Evolutionary conservation across 2,888 invertebrate species (phyloP).

Genomic region (Lasioglossum pauxillum): DNA sequence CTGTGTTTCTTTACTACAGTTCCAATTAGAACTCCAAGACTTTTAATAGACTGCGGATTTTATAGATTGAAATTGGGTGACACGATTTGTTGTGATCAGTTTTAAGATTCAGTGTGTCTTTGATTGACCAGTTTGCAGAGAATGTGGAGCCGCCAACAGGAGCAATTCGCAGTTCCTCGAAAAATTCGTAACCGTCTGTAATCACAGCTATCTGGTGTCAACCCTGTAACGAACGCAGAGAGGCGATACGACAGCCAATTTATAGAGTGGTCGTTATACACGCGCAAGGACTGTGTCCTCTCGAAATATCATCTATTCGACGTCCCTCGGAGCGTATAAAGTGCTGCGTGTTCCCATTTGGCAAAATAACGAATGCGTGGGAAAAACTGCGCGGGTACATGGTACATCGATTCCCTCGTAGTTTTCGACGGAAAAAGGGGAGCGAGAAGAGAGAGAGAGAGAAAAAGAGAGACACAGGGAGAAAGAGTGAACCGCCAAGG

Average conservation of each 20-base stretch:
- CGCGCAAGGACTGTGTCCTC: conserved; percentile 4
- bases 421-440: conserved; percentile 24
- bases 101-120: neutral
- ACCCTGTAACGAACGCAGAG: neutral
- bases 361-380: conserved; percentile 44
- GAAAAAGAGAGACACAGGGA: neutral
- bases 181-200: neutral
- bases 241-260: conserved; percentile 6
- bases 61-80: too few relatives aligned
- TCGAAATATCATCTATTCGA: conserved; percentile 8
- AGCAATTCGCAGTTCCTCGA: neutral
- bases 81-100: too few relatives aligned
- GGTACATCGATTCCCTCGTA: conserved; percentile 23
- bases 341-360: conserved; percentile 23
- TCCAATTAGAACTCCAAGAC: neutral
- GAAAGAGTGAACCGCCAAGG: conserved; percentile 6
- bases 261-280: conserved; percentile 13
- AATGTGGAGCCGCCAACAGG: neutral
- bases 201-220: neutral
- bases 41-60: neutral
- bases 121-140: neutral
- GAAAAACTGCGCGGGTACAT: conserved; percentile 27
- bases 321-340: conserved; percentile 29
- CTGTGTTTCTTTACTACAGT: neutral
- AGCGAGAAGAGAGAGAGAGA: neutral